phyloP scores from a whole-genome alignment of 2,797 vertebrate genomes.

The Carapus acus region DNA sequence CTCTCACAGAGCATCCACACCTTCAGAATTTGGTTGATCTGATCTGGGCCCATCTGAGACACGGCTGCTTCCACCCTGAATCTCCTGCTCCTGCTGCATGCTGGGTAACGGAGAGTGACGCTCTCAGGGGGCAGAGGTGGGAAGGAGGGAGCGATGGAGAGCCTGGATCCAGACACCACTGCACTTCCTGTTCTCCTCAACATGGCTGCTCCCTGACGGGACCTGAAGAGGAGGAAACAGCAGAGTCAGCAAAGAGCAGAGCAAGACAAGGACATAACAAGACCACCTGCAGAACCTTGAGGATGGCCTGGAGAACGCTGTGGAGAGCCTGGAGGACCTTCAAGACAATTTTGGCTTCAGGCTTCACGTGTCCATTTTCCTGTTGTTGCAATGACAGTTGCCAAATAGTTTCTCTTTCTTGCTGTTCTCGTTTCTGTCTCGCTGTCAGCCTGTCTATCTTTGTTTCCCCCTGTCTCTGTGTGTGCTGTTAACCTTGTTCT shows the following conservation, averaged over 20 bases:
- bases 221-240: background rate
- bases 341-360: no score
- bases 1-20: conserved; percentile 11
- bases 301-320: no score
- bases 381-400: background rate
- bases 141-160: conserved; percentile 9
- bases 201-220: conserved; percentile 19
- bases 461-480: background rate
- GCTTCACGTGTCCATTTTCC: no score
- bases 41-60: conserved; percentile 31
- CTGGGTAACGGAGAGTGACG: conserved; percentile 30
- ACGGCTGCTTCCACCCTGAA: conserved; percentile 31
- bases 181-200: conserved; percentile 17
- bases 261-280: no score
- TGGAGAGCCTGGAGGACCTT: no score
- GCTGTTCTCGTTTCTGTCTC: background rate
- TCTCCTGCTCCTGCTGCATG: conserved; percentile 38
- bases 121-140: conserved; percentile 17
- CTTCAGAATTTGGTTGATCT: conserved; percentile 57
- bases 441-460: background rate
- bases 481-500: background rate
- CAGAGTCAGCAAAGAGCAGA: no score
- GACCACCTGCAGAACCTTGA: no score
- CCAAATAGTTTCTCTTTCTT: no score
- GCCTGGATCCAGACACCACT: conserved; percentile 6